phyloP scores from a whole-genome alignment of 2,888 invertebrate genomes.

The Hybos culiciformis region DNA sequence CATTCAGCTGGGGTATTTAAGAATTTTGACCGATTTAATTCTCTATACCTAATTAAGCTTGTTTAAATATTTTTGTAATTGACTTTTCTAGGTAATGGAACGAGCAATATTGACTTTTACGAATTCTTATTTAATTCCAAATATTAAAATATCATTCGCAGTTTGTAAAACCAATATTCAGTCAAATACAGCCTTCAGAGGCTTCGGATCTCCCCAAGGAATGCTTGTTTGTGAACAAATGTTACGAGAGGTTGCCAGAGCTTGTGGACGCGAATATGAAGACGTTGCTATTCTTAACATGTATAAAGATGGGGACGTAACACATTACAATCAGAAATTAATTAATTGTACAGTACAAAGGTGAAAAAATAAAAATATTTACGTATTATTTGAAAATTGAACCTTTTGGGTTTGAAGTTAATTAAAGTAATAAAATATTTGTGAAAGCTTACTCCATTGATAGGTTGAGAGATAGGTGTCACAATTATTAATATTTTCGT shows the following conservation, averaged over 20 bases:
- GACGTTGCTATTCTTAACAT: constrained; percentile 61
- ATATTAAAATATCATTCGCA: constrained; percentile 53
- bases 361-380: too few species aligned
- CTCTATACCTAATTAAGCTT: too few species aligned
- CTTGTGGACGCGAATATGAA: constrained; percentile 47
- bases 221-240: constrained; percentile 76
- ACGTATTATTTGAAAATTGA: too few species aligned
- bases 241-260: constrained; percentile 59
- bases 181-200: constrained; percentile 87
- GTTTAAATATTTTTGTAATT: background rate
- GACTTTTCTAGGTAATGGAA: constrained; percentile 53
- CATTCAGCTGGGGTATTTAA: constrained; percentile 56
- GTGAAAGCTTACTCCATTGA: too few species aligned
- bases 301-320: constrained; percentile 61
- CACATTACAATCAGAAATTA: constrained; percentile 64
- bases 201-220: constrained; percentile 84
- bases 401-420: too few species aligned
- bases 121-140: constrained; percentile 70
- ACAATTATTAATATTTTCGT: background rate
- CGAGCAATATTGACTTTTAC: constrained; percentile 72
- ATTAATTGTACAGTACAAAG: constrained; percentile 54
- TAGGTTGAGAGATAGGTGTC: too few species aligned
- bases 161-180: constrained; percentile 80
- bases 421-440: too few species aligned
- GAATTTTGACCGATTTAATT: too few species aligned